Evolutionary conservation across 2,888 invertebrate genomes (phyloP), one percentile per base, ranked within the genome.

Genomic region (Protodeltote pygarga): DNA sequence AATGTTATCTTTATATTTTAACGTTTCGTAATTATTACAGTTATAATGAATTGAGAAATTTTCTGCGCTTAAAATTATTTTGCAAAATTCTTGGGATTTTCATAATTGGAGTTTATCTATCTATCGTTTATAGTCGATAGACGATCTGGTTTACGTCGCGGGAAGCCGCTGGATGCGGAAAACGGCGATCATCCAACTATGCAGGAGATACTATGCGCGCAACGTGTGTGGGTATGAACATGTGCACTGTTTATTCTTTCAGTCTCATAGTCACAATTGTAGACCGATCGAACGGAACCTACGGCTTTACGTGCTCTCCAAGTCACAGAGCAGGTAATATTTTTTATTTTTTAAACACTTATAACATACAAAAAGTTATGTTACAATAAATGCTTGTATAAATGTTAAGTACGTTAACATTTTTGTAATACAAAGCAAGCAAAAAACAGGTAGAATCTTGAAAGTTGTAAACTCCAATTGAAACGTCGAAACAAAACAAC

Each of bases 1-100:
- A 29, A 29, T 25, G 24, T 5, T 13, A 42, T 31, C 24, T 41
- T 32, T 39, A 24, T 24, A 21, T 24, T 25, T 21, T 4, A 46
- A 35, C 5, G 27, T 35, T 41, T 41, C 28, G 34, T n/a, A n/a
- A n/a, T n/a, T n/a, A n/a, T 53, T 32, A 15, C 5, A 15, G 29
- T 31, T 29, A n/a, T 39, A 33, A 33, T 38, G 4, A 37, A 60
- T 41, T 38, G 38, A 25, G 38, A 13, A 20, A 17, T 39, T 39
- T 38, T 27, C 21, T 28, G 24, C 41, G 23, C 11, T 20, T 23
- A 20, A 8, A 20, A 5, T 21, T 37, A 24, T 14, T 24, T 42
- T 24, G 11, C 5, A 3, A 19, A 53, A 14, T 2, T 8, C 13
- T 17, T 5, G 5, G 24, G 5, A 27, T 23, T 35, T 17, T 19